Evolutionary conservation across 2,797 vertebrate genomes (phyloP).

Genomic region (Odontamblyopus lacepedii): DNA sequence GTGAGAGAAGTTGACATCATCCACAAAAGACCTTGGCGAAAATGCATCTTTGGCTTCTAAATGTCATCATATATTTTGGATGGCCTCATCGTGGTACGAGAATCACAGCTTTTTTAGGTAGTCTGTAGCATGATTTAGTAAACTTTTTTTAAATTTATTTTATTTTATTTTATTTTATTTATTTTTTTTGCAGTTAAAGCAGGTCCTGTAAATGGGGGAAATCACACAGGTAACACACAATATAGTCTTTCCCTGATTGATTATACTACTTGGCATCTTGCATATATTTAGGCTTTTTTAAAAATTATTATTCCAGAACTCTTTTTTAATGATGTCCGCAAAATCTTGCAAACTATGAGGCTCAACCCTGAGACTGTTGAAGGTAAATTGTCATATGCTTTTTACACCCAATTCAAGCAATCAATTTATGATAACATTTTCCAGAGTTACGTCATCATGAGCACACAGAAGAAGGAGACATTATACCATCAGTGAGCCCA

Average conservation of each 20-base stretch:
- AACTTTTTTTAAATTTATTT: background rate
- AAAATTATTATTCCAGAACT: conserved; percentile 1
- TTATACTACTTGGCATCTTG: background rate
- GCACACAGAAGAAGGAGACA: conserved; percentile 41
- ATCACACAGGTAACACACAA: conserved; percentile 10
- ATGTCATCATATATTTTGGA: background rate
- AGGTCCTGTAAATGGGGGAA: background rate
- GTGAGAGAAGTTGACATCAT: background rate
- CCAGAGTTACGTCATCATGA: conserved; percentile 24
- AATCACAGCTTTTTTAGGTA: fast-evolving
- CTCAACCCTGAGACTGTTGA: conserved; percentile 46
- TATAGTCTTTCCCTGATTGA: background rate
- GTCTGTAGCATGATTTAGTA: no score
- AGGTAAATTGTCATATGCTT: conserved; percentile 17
- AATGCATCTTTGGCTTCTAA: conserved; percentile 30
- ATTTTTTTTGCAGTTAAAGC: background rate
- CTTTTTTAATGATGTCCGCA: background rate
- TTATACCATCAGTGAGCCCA: conserved; percentile 37
- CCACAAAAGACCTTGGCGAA: background rate
- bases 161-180: background rate
- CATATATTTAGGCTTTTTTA: background rate
- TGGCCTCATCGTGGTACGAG: conserved; percentile 27
- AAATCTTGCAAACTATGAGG: background rate
- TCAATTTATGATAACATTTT: background rate
- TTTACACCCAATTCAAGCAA: background rate